phyloP scores from a whole-genome alignment of 2,113 vertebrate species.

The Lathamus discolor region DNA sequence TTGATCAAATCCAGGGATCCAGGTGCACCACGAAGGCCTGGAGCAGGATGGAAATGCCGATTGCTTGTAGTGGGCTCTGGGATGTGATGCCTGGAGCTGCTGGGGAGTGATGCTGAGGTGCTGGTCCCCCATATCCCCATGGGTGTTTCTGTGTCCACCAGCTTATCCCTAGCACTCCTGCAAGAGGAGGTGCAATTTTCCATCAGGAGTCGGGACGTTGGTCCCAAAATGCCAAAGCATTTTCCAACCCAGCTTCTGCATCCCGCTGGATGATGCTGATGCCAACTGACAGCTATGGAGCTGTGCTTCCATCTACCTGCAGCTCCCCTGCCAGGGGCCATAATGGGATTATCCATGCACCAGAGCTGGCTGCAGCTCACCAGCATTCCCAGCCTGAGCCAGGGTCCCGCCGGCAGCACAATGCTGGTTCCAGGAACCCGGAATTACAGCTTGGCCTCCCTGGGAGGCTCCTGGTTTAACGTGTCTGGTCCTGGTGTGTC shows the following conservation, averaged over 20 bases:
- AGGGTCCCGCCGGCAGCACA: not conserved
- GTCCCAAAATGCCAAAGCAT: not conserved
- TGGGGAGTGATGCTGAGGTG: not conserved
- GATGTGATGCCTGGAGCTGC: not conserved
- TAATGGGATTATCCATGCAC: not conserved
- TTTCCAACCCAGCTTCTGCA: not conserved
- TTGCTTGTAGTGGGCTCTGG: not conserved
- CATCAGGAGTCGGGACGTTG: not conserved
- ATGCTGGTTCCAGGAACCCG: not conserved
- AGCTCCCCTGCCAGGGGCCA: not conserved
- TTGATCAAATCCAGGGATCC: not conserved
- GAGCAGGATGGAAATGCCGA: not conserved
- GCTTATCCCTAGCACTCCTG: not conserved
- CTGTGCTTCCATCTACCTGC: not conserved
- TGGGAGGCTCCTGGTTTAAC: not conserved
- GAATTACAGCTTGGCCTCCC: not conserved
- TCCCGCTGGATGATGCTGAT: not conserved
- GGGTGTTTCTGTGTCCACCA: not conserved
- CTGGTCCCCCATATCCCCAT: not conserved
- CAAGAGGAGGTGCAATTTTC: not conserved
- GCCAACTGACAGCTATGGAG: not conserved
- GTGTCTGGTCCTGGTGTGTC: not conserved
- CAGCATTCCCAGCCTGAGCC: not conserved
- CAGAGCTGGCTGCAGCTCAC: not conserved
- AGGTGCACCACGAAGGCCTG: not conserved